phyloP scores from a whole-genome alignment of 2,797 vertebrate genomes.

The Mormyrus proboscirostris region DNA sequence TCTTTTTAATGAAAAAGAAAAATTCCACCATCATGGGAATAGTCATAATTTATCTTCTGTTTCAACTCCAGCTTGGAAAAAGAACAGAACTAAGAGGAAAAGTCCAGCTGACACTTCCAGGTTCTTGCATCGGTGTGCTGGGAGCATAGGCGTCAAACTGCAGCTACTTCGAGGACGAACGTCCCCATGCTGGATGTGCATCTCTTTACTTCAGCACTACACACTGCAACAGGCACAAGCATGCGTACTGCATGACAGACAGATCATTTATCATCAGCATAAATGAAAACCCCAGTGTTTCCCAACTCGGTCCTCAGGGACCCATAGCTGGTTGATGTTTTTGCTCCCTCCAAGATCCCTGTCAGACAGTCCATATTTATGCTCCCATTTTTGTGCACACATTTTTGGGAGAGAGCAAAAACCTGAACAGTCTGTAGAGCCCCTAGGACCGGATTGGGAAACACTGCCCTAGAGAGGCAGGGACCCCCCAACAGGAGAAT shows the following conservation, averaged over 20 bases:
- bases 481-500: background rate
- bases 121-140: background rate
- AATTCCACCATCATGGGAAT: background rate
- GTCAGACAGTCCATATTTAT: background rate
- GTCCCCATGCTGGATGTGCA: background rate
- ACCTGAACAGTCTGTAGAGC: background rate
- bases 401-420: background rate
- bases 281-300: background rate
- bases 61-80: background rate
- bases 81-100: background rate
- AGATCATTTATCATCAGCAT: background rate
- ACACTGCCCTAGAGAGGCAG: background rate
- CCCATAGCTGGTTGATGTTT: background rate
- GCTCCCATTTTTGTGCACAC: background rate
- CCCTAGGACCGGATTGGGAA: background rate
- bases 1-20: conserved; percentile 32
- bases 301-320: background rate
- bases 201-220: background rate
- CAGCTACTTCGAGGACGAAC: background rate
- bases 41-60: background rate
- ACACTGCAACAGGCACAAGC: background rate
- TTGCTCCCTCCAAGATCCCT: background rate
- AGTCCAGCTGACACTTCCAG: background rate
- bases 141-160: background rate
- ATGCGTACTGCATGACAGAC: too few species aligned